Conservation (phyloP, 2,888 invertebrate genomes). For the Lithophane socia region DNA sequence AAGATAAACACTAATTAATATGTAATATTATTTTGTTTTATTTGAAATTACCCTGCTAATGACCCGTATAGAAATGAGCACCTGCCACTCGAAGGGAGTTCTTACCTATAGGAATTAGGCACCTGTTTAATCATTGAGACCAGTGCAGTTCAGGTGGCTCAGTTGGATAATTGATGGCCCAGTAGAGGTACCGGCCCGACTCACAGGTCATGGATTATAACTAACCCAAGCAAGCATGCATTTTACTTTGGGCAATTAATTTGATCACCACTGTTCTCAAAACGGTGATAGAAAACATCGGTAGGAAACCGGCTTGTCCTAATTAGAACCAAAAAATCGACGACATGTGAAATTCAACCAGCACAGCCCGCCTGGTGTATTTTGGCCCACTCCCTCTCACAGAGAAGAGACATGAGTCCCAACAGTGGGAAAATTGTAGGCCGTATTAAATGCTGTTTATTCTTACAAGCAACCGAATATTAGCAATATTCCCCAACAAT, state of each 20-base stretch:
- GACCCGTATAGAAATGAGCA: too few relatives aligned
- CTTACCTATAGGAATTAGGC: background rate
- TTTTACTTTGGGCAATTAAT: too few relatives aligned
- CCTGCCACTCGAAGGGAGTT: background rate
- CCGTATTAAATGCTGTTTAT: background rate
- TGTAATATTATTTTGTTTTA: constrained; percentile 4
- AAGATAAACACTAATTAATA: background rate
- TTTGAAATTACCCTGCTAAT: background rate
- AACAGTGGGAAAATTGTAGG: background rate
- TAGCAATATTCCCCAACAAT: background rate
- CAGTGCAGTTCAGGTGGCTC: too few relatives aligned
- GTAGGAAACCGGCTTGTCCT: background rate
- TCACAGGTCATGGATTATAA: too few relatives aligned
- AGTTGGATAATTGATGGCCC: too few relatives aligned
- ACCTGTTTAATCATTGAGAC: background rate
- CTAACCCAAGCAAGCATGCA: too few relatives aligned
- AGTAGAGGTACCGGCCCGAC: too few relatives aligned
- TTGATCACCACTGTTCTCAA: too few relatives aligned
- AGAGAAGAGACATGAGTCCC: background rate
- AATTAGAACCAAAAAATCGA: background rate
- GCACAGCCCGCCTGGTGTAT: background rate
- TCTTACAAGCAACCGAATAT: background rate
- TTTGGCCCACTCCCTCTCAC: background rate
- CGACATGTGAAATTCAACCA: background rate
- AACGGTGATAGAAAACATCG: background rate